Percentiles rank a stretch among this genome's conserved stretches.
Conservation (phyloP, 2,797 vertebrate genomes). For the Cuniculus paca region DNA sequence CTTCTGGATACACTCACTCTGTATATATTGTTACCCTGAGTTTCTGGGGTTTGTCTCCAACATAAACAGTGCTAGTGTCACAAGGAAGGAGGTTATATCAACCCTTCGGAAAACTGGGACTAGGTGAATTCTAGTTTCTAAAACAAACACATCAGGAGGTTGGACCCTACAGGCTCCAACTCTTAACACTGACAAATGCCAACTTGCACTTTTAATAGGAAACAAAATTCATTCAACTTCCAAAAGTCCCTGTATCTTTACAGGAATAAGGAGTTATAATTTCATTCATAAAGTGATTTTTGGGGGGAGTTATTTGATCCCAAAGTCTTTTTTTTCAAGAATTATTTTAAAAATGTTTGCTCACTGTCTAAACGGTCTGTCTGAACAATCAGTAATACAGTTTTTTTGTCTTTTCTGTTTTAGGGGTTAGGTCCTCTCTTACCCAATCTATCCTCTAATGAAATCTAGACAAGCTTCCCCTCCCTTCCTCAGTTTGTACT, state of each 20-base stretch:
- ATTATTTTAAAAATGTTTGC: not conserved
- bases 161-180: not conserved
- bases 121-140: constrained; percentile 46
- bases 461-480: constrained; percentile 5
- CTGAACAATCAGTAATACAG: not conserved
- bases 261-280: not conserved
- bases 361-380: not conserved
- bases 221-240: constrained; percentile 21
- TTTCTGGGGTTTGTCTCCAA: constrained; percentile 81
- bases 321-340: not conserved
- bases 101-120: constrained; percentile 53
- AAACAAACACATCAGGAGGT: constrained; percentile 37
- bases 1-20: constrained; percentile 64
- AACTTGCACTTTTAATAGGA: constrained; percentile 22
- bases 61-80: constrained; percentile 77
- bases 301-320: not conserved
- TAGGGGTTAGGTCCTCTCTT: not conserved
- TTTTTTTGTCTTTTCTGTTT: constrained; percentile 1
- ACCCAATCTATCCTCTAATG: not conserved
- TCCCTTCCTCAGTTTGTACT: not conserved
- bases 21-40: constrained; percentile 65
- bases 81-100: constrained; percentile 19
- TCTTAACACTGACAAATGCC: constrained; percentile 29
- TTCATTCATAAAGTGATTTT: not conserved
- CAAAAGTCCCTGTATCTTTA: constrained; percentile 35